phyloP scores from a whole-genome alignment of 2,113 vertebrate species.

The Amblyornis subalaris region DNA sequence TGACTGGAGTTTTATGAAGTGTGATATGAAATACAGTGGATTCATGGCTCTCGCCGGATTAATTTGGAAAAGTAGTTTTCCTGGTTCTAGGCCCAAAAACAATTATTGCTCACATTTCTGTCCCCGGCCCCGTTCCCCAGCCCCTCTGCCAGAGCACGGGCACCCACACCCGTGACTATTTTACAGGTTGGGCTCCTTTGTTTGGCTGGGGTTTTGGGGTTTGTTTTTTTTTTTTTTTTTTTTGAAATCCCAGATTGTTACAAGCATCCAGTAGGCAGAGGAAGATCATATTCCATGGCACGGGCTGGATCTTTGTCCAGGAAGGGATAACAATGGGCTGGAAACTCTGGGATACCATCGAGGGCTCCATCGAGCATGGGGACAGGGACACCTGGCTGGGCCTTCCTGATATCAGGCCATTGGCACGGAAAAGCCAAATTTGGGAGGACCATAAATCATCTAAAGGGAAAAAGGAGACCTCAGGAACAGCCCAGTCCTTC shows the following conservation, averaged over 20 bases:
- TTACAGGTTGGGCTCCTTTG: conserved; percentile 38
- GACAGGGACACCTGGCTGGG: not conserved
- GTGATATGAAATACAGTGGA: conserved; percentile 70
- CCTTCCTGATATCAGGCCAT: rapidly evolving
- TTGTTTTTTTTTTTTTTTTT: not conserved
- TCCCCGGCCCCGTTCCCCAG: conserved; percentile 43
- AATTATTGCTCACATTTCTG: conserved; percentile 64
- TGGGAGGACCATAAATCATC: not conserved
- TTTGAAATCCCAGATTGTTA: not conserved
- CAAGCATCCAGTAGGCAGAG: conserved; percentile 1
- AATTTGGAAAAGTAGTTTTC: conserved; percentile 68
- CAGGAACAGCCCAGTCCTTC: not conserved
- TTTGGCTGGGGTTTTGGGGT: not conserved
- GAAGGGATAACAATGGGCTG: not conserved
- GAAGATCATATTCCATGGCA: not conserved
- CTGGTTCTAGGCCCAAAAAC: conserved; percentile 68
- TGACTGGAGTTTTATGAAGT: conserved; percentile 65
- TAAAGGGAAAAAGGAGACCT: not conserved
- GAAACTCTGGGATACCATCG: not conserved
- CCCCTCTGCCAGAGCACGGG: conserved; percentile 20
- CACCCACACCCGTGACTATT: conserved; percentile 21
- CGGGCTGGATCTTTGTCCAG: not conserved
- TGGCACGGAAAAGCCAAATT: not conserved
- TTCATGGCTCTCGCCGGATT: conserved; percentile 70
- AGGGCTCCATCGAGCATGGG: rapidly evolving